Evolutionary conservation across 2,113 vertebrate genomes (phyloP), one percentile per base, ranked within the genome.

Genomic region (Ardeotis arabs): DNA sequence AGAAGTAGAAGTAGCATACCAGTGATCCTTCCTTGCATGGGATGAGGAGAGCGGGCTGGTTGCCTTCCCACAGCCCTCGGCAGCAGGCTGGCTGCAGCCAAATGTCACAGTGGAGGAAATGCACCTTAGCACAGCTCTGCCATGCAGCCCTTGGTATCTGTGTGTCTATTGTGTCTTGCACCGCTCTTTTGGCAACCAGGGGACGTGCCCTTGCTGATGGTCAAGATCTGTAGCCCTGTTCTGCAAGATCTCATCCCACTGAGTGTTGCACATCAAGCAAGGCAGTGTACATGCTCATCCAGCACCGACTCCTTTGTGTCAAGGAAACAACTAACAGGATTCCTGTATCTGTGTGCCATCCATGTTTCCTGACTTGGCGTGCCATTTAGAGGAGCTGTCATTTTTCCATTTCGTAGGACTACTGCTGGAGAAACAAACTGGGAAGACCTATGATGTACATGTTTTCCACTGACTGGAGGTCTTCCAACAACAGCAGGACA

Each of bases 131-230:
- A 83, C 14, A 73, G 41, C 9, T 63, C 37, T 87, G 12, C 24
- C 2, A 1, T 1, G 1, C 66, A 68, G 0, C 24, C 21, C 31
- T 56, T 45, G 21, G 7, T 49, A 59, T 41, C n/a, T 35, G 4
- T 47, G n/a, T 4, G 37, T 37, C 39, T 60, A 6, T 6, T 60
- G 4, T 7, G 20, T 62, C 59, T 87, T 50, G 23, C 45, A 27
- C 9, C 0, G 0, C 39, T 70, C 20, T 35, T 45, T 12, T 20
- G 45, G 20, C 31, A 89, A 23, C 27, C 4, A 18, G 10, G 14
- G 24, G 15, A 50, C 2, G 4, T 76, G 27, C 12, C 5, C 24
- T 76, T 72, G 17, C 12, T 70, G 58, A 27, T 50, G 28, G 59
- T 56, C n/a, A 72, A 67, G 53, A 62, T 81, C n/a, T 55, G 24